These are phyloP conservation scores for Electrona antarctica DNA, from an alignment of 2,113 vertebrate species.

Conservation along the genomic window DNA sequence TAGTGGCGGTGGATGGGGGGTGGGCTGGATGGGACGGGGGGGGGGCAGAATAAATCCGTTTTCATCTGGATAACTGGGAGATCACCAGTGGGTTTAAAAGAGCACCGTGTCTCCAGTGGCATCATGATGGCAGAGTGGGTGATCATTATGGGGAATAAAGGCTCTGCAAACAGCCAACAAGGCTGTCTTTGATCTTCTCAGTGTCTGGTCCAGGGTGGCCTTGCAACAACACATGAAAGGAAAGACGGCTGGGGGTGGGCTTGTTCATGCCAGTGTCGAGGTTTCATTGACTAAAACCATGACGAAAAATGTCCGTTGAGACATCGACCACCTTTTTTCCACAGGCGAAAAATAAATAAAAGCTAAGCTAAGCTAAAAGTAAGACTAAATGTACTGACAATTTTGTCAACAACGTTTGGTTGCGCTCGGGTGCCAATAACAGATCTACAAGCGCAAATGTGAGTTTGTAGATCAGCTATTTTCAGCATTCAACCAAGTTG, in stretches of 20 bases:
- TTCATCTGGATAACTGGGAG: slow-evolving; percentile 78
- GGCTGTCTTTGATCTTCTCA: slow-evolving; percentile 70
- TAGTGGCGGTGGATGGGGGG: slow-evolving; percentile 73
- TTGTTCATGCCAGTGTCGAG: no score
- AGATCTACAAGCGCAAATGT: no score
- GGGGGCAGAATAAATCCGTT: slow-evolving; percentile 72
- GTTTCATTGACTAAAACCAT: no score
- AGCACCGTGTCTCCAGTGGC: slow-evolving; percentile 66
- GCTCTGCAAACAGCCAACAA: slow-evolving; percentile 65
- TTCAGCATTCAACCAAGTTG: no score
- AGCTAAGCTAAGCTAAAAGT: slow-evolving; percentile 5
- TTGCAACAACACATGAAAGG: slow-evolving; percentile 55
- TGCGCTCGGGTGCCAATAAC: no score
- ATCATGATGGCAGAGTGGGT: slow-evolving; percentile 59
- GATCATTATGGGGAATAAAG: slow-evolving; percentile 65
- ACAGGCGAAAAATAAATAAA: slow-evolving; percentile 5
- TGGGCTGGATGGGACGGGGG: not conserved
- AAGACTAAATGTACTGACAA: no score
- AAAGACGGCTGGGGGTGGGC: slow-evolving; percentile 33
- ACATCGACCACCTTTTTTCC: slow-evolving; percentile 25
- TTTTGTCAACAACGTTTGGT: no score
- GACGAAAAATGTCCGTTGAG: slow-evolving; percentile 5
- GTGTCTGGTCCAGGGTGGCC: slow-evolving; percentile 55
- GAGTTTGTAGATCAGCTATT: no score
- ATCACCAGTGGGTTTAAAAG: slow-evolving; percentile 75